Evolutionary conservation across 1,140 invertebrate genomes (phyloP).

Genomic region (Ceratosolen solmsi): DNA sequence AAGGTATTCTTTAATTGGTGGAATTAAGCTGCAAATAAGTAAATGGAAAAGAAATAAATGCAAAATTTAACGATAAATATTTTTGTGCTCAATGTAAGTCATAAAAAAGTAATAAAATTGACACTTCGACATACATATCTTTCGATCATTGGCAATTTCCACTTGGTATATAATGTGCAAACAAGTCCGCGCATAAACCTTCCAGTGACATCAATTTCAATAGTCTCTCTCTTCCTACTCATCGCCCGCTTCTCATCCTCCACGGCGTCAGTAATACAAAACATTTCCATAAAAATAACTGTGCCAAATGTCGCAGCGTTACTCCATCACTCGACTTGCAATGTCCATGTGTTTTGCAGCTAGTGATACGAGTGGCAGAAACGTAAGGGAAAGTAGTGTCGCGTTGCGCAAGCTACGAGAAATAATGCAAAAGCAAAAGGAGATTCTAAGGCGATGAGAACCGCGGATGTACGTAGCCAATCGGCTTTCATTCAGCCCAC

Average conservation of each 20-base stretch:
- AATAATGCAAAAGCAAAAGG: no score
- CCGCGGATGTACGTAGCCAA: no score
- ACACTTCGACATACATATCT: neutral
- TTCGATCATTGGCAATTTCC: neutral
- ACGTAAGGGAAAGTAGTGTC: neutral
- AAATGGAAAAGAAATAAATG: no score
- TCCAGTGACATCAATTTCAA: neutral
- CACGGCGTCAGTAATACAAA: neutral
- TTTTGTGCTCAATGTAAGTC: neutral
- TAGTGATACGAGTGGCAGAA: neutral
- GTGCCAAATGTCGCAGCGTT: neutral
- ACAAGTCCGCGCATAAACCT: neutral
- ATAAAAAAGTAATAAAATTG: neutral
- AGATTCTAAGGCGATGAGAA: no score
- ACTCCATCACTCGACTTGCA: neutral
- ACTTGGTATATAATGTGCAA: neutral
- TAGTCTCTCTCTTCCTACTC: neutral
- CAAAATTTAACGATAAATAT: neutral
- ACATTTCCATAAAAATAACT: slow-evolving; percentile 9
- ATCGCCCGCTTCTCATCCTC: neutral
- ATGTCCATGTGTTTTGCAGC: neutral
- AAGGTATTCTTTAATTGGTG: no score
- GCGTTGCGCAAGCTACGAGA: no score
- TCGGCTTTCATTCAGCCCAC: no score
- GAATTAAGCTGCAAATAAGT: no score